Conservation (phyloP, 2,113 vertebrate species). For the Hystrix brachyura region DNA sequence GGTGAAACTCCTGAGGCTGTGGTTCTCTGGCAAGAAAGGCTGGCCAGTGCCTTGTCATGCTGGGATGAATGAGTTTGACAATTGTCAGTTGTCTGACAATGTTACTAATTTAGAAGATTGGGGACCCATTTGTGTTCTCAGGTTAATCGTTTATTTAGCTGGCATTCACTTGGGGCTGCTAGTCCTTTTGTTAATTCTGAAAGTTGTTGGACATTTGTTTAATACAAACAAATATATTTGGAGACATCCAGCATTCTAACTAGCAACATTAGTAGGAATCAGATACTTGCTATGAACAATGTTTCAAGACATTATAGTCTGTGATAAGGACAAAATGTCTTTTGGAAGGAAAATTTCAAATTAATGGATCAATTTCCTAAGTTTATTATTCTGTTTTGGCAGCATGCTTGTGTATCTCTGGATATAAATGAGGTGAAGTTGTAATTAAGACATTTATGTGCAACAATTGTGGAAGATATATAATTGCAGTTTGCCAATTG, state of each 20-base stretch:
- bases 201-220: conserved; percentile 48
- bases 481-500: not conserved
- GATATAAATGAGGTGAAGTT: not conserved
- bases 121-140: conserved; percentile 15
- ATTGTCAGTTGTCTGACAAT: not conserved
- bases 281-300: not conserved
- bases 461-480: not conserved
- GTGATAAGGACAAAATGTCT: not conserved
- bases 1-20: not conserved
- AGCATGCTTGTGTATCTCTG: not conserved
- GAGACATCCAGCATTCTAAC: not conserved
- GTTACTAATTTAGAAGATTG: not conserved
- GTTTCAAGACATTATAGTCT: not conserved
- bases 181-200: conserved; percentile 1
- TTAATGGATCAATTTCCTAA: not conserved
- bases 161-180: not conserved
- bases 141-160: conserved; percentile 56
- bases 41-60: not conserved
- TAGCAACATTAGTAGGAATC: not conserved
- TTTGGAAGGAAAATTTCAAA: conserved; percentile 26
- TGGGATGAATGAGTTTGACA: not conserved
- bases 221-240: not conserved
- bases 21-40: not conserved
- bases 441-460: not conserved
- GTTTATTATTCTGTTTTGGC: not conserved